Evolutionary conservation across 2,113 vertebrate genomes (phyloP).

Genomic region (Caloenas nicobarica): DNA sequence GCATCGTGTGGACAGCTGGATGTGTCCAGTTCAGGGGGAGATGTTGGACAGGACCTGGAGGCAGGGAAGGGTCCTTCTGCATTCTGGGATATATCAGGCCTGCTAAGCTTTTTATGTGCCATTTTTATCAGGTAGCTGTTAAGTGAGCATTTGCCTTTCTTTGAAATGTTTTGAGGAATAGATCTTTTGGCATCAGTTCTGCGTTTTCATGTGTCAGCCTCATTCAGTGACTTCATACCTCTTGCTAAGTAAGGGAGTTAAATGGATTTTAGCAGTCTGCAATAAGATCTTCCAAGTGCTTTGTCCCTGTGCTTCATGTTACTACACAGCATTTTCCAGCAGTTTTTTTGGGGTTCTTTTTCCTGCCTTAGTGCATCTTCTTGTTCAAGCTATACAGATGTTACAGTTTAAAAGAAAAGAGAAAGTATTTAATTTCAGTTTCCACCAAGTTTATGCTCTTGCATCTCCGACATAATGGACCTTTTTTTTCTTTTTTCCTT

Average conservation of each 20-base stretch:
- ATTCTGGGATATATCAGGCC: background rate
- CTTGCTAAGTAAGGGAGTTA: background rate
- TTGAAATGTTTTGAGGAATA: constrained; percentile 35
- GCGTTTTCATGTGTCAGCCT: constrained; percentile 31
- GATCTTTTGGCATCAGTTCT: constrained; percentile 13
- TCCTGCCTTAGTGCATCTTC: background rate
- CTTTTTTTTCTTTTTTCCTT: background rate
- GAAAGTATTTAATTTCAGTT: background rate
- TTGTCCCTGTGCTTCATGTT: background rate
- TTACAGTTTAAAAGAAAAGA: background rate
- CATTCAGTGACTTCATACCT: constrained; percentile 23
- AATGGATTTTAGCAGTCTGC: background rate
- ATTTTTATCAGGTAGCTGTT: constrained; percentile 32
- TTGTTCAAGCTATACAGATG: constrained; percentile 1
- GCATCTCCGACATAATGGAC: background rate
- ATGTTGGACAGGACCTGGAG: background rate
- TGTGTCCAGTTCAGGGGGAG: background rate
- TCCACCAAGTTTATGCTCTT: background rate
- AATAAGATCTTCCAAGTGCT: constrained; percentile 3
- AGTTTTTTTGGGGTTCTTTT: background rate
- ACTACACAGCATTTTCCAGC: background rate
- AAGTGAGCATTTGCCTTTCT: constrained; percentile 1
- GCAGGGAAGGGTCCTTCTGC: background rate
- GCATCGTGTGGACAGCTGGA: background rate
- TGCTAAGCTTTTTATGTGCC: background rate